A percentile compares a stretch with the other conserved stretches of the same genome.
Evolutionary conservation across 2,113 vertebrate genomes (phyloP).

Genomic region (Tringa solitaria): DNA sequence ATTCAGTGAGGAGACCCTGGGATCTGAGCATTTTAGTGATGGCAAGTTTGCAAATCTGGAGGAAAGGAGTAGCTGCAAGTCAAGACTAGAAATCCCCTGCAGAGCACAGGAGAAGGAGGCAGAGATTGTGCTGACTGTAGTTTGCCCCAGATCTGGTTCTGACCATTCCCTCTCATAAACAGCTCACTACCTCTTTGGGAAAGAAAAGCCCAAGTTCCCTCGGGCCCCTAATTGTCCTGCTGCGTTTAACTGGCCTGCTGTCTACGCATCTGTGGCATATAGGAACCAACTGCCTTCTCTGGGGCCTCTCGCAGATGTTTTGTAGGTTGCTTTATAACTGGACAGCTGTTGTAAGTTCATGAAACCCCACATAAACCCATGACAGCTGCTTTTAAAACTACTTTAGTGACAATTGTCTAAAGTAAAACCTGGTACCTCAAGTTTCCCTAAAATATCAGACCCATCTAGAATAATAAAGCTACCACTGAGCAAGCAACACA

Average conservation of each 20-base stretch:
- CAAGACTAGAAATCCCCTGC: background rate
- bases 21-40: background rate
- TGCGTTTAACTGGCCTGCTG: background rate
- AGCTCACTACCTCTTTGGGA: background rate
- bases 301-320: background rate
- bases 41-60: background rate
- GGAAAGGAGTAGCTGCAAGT: background rate
- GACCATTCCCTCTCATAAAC: background rate
- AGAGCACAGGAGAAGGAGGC: background rate
- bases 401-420: background rate
- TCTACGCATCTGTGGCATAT: background rate
- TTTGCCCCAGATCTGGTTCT: background rate
- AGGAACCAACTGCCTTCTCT: background rate
- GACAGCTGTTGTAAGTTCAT: background rate
- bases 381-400: background rate
- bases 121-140: background rate
- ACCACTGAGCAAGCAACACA: background rate
- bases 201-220: background rate
- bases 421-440: background rate
- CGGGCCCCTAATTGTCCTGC: background rate
- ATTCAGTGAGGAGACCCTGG: background rate
- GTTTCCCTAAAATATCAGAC: background rate
- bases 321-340: background rate
- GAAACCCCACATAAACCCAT: background rate
- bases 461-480: background rate